Evolutionary conservation across 2,888 invertebrate genomes (phyloP).

Genomic region (Netelia melanura): DNA sequence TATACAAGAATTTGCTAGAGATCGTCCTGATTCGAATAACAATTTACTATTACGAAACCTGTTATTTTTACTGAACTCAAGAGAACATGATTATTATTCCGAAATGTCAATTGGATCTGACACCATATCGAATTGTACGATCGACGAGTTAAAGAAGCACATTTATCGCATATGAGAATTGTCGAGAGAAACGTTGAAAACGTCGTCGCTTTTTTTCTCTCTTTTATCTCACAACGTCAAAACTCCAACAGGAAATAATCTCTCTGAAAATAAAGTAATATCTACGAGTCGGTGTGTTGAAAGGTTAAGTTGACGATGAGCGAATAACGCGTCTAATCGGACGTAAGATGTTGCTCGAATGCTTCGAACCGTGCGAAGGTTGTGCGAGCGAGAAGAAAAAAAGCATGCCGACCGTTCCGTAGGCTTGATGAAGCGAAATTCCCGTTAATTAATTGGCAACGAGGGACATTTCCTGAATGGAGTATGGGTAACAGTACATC

Average conservation of each 20-base stretch:
- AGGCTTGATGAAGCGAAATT: constrained; percentile 61
- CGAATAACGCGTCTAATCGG: constrained; percentile 56
- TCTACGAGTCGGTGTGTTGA: not conserved
- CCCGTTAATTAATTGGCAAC: constrained; percentile 64
- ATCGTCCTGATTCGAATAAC: constrained; percentile 15
- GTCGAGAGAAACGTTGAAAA: not conserved
- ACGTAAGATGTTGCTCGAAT: constrained; percentile 44
- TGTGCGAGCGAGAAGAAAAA: not conserved
- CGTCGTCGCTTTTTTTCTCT: not conserved
- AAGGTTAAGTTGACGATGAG: constrained; percentile 65
- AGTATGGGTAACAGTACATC: constrained; percentile 20
- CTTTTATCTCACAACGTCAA: not conserved
- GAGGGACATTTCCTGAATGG: constrained; percentile 55
- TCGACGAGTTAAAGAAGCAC: constrained; percentile 17
- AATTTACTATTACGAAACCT: constrained; percentile 29
- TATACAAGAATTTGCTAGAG: not conserved
- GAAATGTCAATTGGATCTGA: constrained; percentile 53
- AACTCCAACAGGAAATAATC: not conserved
- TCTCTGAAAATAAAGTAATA: not conserved
- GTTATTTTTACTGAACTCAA: constrained; percentile 7
- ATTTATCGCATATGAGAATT: constrained; percentile 2
- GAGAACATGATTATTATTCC: constrained; percentile 22
- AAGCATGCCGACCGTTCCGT: constrained; percentile 23
- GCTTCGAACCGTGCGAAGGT: constrained; percentile 23
- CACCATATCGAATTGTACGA: constrained; percentile 6